Evolutionary conservation across 2,888 invertebrate species (phyloP).

Genomic region (Carabus problematicus): DNA sequence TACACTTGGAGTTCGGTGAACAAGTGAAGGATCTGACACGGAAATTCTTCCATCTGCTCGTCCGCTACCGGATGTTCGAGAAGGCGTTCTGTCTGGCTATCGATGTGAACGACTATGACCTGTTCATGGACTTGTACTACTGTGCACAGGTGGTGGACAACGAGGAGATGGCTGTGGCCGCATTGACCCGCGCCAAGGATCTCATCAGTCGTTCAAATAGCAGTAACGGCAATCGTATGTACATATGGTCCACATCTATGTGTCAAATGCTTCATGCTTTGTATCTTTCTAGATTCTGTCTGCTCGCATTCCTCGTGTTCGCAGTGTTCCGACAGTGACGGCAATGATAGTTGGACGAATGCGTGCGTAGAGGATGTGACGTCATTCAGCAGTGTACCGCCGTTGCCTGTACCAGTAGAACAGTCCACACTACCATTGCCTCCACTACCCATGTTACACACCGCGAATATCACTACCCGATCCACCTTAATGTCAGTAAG

Average conservation of each 20-base stretch:
- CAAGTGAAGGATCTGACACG: constrained; percentile 83
- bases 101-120: constrained; percentile 84
- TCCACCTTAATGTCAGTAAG: no score
- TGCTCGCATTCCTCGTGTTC: constrained; percentile 78
- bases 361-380: constrained; percentile 3
- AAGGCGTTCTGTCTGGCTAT: constrained; percentile 87
- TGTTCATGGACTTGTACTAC: constrained; percentile 84
- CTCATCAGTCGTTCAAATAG: constrained; percentile 57
- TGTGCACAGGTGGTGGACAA: constrained; percentile 71
- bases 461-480: no score
- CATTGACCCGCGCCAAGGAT: constrained; percentile 71
- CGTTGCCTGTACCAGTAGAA: constrained; percentile 43
- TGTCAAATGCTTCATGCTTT: constrained; percentile 46
- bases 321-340: constrained; percentile 63
- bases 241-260: no score
- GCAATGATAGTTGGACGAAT: constrained; percentile 32
- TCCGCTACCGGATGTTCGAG: constrained; percentile 77
- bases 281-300: constrained; percentile 70
- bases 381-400: constrained; percentile 35
- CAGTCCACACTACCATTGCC: constrained; percentile 42
- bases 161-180: constrained; percentile 71
- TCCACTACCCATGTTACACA: constrained; percentile 36
- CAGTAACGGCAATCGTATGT: constrained; percentile 55
- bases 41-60: constrained; percentile 84
- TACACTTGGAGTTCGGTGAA: constrained; percentile 38